A percentile compares a stretch with the other conserved stretches of the same genome.
phyloP scores from a whole-genome alignment of 2,797 vertebrate genomes.

The Rallus crepitans region DNA sequence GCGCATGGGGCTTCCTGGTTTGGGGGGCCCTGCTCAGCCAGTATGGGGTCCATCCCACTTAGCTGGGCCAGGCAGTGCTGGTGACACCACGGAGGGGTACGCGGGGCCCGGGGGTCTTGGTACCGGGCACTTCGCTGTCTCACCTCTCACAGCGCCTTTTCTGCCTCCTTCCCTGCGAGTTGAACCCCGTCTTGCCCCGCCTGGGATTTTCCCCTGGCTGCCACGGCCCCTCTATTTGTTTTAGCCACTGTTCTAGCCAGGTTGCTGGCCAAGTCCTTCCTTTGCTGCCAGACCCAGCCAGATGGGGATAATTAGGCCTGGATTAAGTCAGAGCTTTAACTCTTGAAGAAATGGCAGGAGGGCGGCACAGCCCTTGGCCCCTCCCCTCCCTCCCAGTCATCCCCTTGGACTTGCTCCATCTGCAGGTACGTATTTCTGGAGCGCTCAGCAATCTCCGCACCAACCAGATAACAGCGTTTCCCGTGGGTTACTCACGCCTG shows the following conservation, averaged over 20 bases:
- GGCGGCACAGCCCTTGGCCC: accelerated
- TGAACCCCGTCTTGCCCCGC: accelerated
- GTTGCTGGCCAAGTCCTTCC: constrained; percentile 11
- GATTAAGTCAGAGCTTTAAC: constrained; percentile 32
- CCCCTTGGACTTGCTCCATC: neutral
- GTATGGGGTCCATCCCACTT: constrained; percentile 73
- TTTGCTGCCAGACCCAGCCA: constrained; percentile 28
- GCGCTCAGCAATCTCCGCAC: neutral
- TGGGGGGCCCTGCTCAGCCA: constrained; percentile 71
- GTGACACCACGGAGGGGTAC: neutral
- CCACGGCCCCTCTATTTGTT: constrained; percentile 42
- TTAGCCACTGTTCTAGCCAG: constrained; percentile 35
- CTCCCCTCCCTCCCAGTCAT: neutral
- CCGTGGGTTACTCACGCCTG: neutral
- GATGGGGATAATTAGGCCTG: constrained; percentile 43
- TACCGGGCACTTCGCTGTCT: neutral
- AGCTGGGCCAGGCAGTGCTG: accelerated
- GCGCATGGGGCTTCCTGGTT: neutral
- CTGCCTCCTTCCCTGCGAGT: accelerated
- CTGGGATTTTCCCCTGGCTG: neutral
- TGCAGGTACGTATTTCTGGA: accelerated
- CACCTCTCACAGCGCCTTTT: neutral
- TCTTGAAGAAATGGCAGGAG: neutral
- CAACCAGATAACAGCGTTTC: neutral
- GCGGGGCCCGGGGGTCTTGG: accelerated